Evolutionary conservation across 2,797 vertebrate genomes (phyloP).

Genomic region (Peromyscus eremicus): DNA sequence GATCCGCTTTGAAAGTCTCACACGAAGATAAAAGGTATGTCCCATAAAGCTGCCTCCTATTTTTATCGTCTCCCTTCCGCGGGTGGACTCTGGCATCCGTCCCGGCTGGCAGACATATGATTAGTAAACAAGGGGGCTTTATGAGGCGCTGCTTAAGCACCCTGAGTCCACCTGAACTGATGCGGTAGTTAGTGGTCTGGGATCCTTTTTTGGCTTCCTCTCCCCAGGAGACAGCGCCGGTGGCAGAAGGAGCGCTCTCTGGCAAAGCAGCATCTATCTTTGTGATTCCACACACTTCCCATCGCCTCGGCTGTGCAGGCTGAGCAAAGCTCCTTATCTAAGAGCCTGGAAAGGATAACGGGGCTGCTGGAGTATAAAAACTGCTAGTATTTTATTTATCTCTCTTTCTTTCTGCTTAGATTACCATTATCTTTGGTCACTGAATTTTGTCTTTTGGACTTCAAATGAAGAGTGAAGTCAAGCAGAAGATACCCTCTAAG

Average conservation of each 20-base stretch:
- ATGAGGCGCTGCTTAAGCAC: constrained; percentile 86
- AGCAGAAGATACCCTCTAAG: constrained; percentile 88
- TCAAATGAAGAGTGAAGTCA: constrained; percentile 87
- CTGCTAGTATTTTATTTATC: constrained; percentile 89
- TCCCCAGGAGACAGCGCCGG: constrained; percentile 80
- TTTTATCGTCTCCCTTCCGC: constrained; percentile 83
- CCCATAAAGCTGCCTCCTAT: constrained; percentile 83
- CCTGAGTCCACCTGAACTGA: constrained; percentile 85
- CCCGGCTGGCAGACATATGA: constrained; percentile 86
- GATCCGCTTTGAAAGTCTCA: constrained; percentile 80
- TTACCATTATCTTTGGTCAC: constrained; percentile 90
- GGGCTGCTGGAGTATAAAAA: constrained; percentile 89
- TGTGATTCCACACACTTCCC: constrained; percentile 73
- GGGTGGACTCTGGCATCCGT: constrained; percentile 83
- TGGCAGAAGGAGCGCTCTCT: constrained; percentile 76
- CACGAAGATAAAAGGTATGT: constrained; percentile 80
- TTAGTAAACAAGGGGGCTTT: constrained; percentile 85
- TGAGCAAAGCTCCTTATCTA: constrained; percentile 87
- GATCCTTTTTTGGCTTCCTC: constrained; percentile 79
- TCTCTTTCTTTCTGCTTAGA: constrained; percentile 88
- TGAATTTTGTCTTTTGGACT: constrained; percentile 84
- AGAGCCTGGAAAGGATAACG: constrained; percentile 88
- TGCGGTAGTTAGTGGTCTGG: constrained; percentile 63
- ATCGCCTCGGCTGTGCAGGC: constrained; percentile 21
- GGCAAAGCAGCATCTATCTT: constrained; percentile 72